Evolutionary conservation across 2,113 vertebrate species (phyloP).

Genomic region (Peromyscus leucopus): DNA sequence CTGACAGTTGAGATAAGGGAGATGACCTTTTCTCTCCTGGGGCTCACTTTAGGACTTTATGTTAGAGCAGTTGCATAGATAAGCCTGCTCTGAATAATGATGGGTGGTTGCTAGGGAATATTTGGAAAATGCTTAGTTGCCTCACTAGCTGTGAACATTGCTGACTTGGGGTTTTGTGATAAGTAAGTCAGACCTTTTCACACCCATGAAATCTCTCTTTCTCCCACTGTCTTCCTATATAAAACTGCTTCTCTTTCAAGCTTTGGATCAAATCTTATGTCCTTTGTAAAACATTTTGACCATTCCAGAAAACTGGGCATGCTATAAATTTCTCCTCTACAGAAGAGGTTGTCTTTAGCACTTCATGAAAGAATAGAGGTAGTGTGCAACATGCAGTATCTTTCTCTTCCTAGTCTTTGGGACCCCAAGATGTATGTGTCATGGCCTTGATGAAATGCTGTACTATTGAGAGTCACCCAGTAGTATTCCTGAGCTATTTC

Average conservation of each 20-base stretch:
- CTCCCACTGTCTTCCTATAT: neutral
- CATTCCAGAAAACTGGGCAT: neutral
- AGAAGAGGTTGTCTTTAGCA: neutral
- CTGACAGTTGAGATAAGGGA: slow-evolving; percentile 43
- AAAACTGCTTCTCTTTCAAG: neutral
- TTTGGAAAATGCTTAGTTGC: neutral
- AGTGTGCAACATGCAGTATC: neutral
- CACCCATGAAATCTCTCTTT: neutral
- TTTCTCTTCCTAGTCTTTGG: neutral
- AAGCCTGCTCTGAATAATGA: neutral
- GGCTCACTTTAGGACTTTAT: neutral
- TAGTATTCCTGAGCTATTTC: neutral
- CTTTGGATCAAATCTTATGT: neutral
- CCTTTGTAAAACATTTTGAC: neutral
- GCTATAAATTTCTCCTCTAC: neutral
- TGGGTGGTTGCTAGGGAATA: slow-evolving; percentile 49
- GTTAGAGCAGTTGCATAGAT: slow-evolving; percentile 24
- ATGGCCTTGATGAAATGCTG: neutral
- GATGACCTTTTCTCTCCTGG: slow-evolving; percentile 20
- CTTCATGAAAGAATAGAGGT: neutral
- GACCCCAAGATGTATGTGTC: neutral
- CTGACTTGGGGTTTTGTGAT: neutral
- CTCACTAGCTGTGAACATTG: neutral
- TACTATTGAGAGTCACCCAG: neutral
- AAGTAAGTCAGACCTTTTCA: neutral